These are phyloP conservation scores for Mormyrus proboscirostris DNA, from an alignment of 2,797 vertebrate genomes.

Conservation along the genomic window DNA sequence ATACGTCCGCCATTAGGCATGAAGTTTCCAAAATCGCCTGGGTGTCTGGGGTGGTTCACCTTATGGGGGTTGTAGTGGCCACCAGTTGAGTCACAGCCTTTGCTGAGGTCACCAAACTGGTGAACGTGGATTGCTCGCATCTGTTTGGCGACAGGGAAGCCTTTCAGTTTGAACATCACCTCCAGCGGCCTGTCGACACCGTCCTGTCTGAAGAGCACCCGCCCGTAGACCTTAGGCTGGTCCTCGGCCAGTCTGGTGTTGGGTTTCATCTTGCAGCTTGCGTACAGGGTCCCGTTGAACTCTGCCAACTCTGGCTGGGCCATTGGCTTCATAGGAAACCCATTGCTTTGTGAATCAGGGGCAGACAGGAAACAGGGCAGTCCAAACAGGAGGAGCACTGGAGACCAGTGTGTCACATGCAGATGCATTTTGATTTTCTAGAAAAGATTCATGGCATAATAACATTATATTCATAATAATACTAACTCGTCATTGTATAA, in stretches of 20 bases:
- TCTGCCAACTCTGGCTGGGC: slow-evolving; percentile 49
- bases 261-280: slow-evolving; percentile 66
- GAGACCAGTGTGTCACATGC: neutral
- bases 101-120: slow-evolving; percentile 74
- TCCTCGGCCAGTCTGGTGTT: slow-evolving; percentile 53
- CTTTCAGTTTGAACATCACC: slow-evolving; percentile 64
- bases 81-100: slow-evolving; percentile 73
- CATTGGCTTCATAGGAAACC: neutral
- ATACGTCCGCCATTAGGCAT: slow-evolving; percentile 65
- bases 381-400: slow-evolving; percentile 42
- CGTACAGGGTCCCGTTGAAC: slow-evolving; percentile 64
- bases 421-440: slow-evolving; percentile 2
- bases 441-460: neutral
- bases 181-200: slow-evolving; percentile 56
- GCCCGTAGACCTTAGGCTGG: slow-evolving; percentile 68
- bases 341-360: neutral
- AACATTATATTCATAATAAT: neutral
- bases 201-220: slow-evolving; percentile 72
- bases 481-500: neutral
- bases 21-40: slow-evolving; percentile 93
- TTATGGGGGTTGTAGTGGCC: slow-evolving; percentile 79
- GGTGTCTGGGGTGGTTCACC: slow-evolving; percentile 73
- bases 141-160: slow-evolving; percentile 57
- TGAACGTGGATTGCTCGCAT: slow-evolving; percentile 83
- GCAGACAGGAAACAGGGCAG: slow-evolving; percentile 30